Conservation (phyloP, 2,888 invertebrate genomes). For the Myopa testacea region DNA sequence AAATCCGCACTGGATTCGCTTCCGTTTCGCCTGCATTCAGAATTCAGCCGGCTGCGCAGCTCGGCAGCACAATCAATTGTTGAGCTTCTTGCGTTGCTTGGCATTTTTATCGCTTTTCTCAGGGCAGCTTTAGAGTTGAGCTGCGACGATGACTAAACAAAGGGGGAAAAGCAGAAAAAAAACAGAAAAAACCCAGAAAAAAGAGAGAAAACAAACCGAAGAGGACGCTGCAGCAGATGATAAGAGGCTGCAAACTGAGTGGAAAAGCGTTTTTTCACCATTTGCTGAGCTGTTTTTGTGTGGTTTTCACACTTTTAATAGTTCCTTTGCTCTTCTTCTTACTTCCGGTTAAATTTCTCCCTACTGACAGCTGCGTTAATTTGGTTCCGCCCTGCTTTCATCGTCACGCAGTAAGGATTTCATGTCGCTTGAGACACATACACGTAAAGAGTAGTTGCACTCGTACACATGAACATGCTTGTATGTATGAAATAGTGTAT, state of each 20-base stretch:
- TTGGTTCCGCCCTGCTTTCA: not conserved
- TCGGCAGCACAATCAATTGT: conserved; percentile 4
- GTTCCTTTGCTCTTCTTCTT: not conserved
- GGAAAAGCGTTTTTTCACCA: not conserved
- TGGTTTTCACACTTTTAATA: not conserved
- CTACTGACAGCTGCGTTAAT: not conserved
- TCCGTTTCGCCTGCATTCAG: conserved; percentile 15
- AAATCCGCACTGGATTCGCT: conserved; percentile 1
- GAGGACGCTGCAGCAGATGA: conserved; percentile 13
- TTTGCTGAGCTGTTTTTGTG: conserved; percentile 5
- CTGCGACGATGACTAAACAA: not conserved
- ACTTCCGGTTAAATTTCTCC: not conserved
- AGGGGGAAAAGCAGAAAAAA: not conserved
- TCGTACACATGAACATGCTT: not conserved
- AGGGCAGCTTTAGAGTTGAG: not conserved
- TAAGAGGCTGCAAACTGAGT: not conserved
- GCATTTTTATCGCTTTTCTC: conserved; percentile 26
- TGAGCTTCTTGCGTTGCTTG: conserved; percentile 8
- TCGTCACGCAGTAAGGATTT: not conserved
- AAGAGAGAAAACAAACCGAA: not conserved
- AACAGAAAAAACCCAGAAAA: not conserved
- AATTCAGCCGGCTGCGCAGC: not conserved
- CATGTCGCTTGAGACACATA: not conserved
- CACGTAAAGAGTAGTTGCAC: too few relatives aligned
- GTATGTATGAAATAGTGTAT: not conserved